Conservation (phyloP, 2,113 vertebrate genomes). For the Panthera tigris region DNA sequence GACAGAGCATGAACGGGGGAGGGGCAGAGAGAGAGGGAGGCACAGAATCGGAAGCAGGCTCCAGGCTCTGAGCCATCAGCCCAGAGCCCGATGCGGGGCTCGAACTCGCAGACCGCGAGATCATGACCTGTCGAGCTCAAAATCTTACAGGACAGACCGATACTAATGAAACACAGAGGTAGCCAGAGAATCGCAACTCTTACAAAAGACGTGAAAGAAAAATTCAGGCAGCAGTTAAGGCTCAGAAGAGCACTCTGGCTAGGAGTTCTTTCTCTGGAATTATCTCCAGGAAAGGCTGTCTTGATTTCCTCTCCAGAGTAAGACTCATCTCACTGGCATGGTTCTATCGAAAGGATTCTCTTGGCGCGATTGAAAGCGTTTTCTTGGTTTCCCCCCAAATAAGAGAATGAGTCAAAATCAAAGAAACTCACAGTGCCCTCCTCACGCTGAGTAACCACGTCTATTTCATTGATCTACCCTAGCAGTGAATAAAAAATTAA, state of each 20-base stretch:
- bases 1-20: too few species aligned
- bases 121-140: not conserved
- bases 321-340: not conserved
- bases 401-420: not conserved
- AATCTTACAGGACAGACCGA: not conserved
- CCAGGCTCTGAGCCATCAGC: too few species aligned
- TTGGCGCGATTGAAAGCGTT: not conserved
- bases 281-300: not conserved
- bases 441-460: not conserved
- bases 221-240: not conserved
- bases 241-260: not conserved
- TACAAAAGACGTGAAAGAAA: not conserved
- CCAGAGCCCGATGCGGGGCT: too few species aligned
- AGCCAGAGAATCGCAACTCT: not conserved
- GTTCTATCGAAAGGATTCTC: not conserved
- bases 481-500: slow-evolving; percentile 1
- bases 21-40: too few species aligned
- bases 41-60: too few species aligned
- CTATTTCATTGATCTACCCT: not conserved
- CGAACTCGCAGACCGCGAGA: too few species aligned
- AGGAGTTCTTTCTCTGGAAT: not conserved
- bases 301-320: not conserved
- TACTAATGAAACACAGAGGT: not conserved
- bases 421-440: not conserved
- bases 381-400: not conserved